phyloP scores from a whole-genome alignment of 2,797 vertebrate genomes.

The Rhinogobio ventralis region DNA sequence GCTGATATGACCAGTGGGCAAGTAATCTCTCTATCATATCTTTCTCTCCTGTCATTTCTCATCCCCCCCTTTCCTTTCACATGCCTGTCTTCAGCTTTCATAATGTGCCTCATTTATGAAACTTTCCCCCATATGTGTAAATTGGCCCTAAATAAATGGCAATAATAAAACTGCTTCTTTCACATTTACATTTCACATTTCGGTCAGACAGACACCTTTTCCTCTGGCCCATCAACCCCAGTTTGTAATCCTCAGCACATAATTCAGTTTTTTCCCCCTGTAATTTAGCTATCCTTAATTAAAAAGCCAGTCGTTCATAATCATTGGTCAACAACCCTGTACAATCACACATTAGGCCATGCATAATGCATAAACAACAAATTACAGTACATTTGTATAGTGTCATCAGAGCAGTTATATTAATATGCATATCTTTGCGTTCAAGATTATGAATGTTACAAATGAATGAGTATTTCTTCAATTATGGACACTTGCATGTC shows the following conservation, averaged over 20 bases:
- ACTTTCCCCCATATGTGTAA: not conserved
- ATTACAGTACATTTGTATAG: not conserved
- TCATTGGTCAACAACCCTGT: not conserved
- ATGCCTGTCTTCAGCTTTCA: slow-evolving; percentile 15
- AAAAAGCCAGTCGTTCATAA: slow-evolving; percentile 3
- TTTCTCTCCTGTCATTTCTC: slow-evolving; percentile 20
- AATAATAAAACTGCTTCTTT: not conserved
- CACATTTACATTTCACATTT: not conserved
- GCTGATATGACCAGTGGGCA: slow-evolving; percentile 56
- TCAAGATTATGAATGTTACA: not conserved
- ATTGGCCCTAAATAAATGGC: not conserved
- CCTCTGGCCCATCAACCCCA: not conserved
- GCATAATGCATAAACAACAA: not conserved
- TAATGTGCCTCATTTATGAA: slow-evolving; percentile 15
- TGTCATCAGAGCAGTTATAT: not conserved
- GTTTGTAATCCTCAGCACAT: slow-evolving; percentile 10
- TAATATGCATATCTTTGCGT: not conserved
- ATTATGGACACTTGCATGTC: not conserved
- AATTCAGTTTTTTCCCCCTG: not conserved
- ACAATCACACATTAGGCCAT: not conserved
- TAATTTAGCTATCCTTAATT: not conserved
- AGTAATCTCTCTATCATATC: slow-evolving; percentile 55
- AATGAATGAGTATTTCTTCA: not conserved
- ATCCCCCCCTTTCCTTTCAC: not conserved
- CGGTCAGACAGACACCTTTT: not conserved